phyloP scores from a whole-genome alignment of 2,888 invertebrate species.

The Stenurella melanura region DNA sequence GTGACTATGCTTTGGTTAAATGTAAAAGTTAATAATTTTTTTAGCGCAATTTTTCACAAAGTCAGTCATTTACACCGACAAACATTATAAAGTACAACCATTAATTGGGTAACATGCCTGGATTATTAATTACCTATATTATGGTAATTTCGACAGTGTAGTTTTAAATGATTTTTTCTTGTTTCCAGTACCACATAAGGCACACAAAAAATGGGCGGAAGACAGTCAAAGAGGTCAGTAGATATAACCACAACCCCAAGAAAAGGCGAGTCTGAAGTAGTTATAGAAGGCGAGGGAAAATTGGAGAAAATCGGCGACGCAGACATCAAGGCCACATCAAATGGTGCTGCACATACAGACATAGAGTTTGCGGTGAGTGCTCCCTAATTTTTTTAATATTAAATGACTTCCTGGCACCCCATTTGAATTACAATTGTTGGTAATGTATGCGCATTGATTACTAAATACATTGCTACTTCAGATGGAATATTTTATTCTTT shows the following conservation, averaged over 20 bases:
- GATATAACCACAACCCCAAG: conserved; percentile 86
- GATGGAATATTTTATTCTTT: conserved; percentile 22
- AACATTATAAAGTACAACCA: too few relatives aligned
- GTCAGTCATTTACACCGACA: too few relatives aligned
- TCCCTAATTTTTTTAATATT: conserved; percentile 28
- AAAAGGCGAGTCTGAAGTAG: conserved; percentile 72
- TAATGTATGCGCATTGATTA: conserved; percentile 22
- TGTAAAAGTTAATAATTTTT: too few relatives aligned
- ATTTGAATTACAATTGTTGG: conserved; percentile 35
- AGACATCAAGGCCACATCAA: conserved; percentile 81
- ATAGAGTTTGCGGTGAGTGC: conserved; percentile 77
- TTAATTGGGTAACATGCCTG: too few relatives aligned
- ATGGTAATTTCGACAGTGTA: neutral
- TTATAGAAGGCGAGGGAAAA: conserved; percentile 80
- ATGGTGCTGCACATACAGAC: conserved; percentile 80
- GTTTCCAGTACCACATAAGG: conserved; percentile 60
- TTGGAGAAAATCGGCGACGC: conserved; percentile 86
- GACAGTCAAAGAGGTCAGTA: conserved; percentile 91
- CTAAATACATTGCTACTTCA: conserved; percentile 17
- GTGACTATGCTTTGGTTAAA: too few relatives aligned
- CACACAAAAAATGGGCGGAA: conserved; percentile 83
- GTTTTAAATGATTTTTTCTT: conserved; percentile 42
- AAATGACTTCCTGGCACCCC: conserved; percentile 24
- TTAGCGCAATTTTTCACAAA: too few relatives aligned
- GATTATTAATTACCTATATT: neutral